Percentiles rank a stretch among this genome's conserved stretches.
phyloP scores from a whole-genome alignment of 2,888 invertebrate species.

The Melanophora roralis region DNA sequence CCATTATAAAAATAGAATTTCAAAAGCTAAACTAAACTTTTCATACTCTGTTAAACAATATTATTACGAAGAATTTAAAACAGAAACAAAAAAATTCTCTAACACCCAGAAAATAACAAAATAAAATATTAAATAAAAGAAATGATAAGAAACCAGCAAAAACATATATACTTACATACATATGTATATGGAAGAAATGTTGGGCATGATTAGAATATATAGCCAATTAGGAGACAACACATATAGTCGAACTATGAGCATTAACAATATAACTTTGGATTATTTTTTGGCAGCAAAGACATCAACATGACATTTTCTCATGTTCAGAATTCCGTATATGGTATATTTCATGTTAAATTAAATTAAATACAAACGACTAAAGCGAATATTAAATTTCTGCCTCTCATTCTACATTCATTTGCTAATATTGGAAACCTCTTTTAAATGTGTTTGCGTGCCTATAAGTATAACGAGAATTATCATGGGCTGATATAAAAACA shows the following conservation, averaged over 20 bases:
- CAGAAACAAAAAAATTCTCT: background rate
- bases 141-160: background rate
- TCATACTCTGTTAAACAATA: too few species aligned
- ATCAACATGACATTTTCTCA: background rate
- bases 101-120: background rate
- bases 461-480: background rate
- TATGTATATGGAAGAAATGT: background rate
- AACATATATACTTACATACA: background rate
- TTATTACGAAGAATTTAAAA: too few species aligned
- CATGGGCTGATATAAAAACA: too few species aligned
- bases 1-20: conserved; percentile 51
- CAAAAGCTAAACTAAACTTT: too few species aligned
- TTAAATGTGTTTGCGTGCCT: too few species aligned
- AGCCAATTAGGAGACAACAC: conserved; percentile 33
- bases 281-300: background rate
- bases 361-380: background rate
- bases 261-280: background rate
- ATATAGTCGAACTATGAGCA: background rate
- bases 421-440: background rate
- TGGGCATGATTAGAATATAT: conserved; percentile 48
- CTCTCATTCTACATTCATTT: background rate
- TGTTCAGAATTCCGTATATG: background rate
- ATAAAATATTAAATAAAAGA: background rate
- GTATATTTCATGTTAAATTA: background rate
- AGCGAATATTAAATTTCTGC: background rate